A percentile compares a stretch with the other conserved stretches of the same genome.
Evolutionary conservation across 2,113 vertebrate genomes (phyloP).

Genomic region (Casuarius casuarius): DNA sequence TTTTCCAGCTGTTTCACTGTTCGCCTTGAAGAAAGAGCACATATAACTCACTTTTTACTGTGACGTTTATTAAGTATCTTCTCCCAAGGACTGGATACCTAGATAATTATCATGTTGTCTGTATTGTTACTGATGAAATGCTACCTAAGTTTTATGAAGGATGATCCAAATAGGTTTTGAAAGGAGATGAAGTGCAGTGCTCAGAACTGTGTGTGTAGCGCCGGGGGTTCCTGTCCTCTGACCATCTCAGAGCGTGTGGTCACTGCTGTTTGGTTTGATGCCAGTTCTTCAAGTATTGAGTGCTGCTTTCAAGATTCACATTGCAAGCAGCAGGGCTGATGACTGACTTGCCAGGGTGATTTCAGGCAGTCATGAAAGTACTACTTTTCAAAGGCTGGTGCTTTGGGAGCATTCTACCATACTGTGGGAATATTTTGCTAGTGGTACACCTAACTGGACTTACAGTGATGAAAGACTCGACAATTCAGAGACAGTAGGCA

Average conservation of each 20-base stretch:
- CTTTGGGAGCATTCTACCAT: conserved; percentile 9
- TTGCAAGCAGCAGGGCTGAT: conserved; percentile 49
- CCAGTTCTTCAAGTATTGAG: neutral
- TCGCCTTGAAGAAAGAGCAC: neutral
- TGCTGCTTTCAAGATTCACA: conserved; percentile 33
- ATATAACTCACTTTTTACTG: neutral
- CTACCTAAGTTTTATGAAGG: neutral
- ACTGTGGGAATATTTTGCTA: neutral
- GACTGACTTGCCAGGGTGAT: conserved; percentile 55
- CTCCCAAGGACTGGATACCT: neutral
- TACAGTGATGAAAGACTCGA: neutral
- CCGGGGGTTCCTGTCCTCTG: conserved; percentile 28
- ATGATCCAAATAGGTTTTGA: neutral
- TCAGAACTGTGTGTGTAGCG: neutral
- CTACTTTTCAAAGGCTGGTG: conserved; percentile 36
- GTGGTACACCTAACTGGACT: neutral
- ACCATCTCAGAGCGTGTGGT: conserved; percentile 1
- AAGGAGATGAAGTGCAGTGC: neutral
- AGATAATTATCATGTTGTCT: neutral
- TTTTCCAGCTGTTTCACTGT: neutral
- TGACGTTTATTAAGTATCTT: neutral
- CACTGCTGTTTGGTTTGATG: conserved; percentile 50
- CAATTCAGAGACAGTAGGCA: neutral
- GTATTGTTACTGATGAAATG: neutral
- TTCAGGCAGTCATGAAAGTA: conserved; percentile 48